phyloP scores from a whole-genome alignment of 1,140 invertebrate species.

The Medauroidea extradentata region DNA sequence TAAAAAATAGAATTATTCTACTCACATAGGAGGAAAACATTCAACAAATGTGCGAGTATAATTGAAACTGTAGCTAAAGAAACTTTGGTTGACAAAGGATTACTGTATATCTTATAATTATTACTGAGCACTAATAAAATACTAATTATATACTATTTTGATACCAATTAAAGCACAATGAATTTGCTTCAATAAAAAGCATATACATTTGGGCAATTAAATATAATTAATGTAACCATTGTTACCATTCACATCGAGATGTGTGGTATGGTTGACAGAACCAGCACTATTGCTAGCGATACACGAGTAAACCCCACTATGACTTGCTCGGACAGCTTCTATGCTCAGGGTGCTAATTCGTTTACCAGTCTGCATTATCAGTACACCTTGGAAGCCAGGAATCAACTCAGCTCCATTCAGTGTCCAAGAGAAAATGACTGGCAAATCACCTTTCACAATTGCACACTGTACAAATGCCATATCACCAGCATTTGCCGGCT shows the following conservation, averaged over 20 bases:
- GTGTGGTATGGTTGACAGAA: slow-evolving; percentile 60
- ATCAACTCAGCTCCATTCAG: slow-evolving; percentile 61
- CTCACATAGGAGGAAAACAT: no score
- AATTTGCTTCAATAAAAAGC: background rate
- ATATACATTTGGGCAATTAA: slow-evolving; percentile 7
- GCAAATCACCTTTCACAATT: slow-evolving; percentile 70
- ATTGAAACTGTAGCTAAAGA: no score
- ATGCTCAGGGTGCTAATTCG: slow-evolving; percentile 53
- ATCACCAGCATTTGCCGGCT: slow-evolving; percentile 39
- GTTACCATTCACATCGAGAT: slow-evolving; percentile 67
- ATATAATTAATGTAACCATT: background rate
- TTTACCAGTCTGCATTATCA: slow-evolving; percentile 1
- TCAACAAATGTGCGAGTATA: no score
- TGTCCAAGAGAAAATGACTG: slow-evolving; percentile 67
- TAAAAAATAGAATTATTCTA: no score
- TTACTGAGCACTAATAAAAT: no score
- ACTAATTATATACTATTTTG: no score
- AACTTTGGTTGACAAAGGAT: no score
- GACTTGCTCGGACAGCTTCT: slow-evolving; percentile 44
- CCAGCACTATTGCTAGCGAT: slow-evolving; percentile 69
- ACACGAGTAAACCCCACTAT: slow-evolving; percentile 72
- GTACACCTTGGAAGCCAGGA: slow-evolving; percentile 48
- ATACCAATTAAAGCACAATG: no score
- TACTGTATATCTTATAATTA: no score
- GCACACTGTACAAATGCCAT: slow-evolving; percentile 53